These are phyloP conservation scores for Lepus oiostolus DNA, from an alignment of 2,797 vertebrate species.

Conservation along the genomic window DNA sequence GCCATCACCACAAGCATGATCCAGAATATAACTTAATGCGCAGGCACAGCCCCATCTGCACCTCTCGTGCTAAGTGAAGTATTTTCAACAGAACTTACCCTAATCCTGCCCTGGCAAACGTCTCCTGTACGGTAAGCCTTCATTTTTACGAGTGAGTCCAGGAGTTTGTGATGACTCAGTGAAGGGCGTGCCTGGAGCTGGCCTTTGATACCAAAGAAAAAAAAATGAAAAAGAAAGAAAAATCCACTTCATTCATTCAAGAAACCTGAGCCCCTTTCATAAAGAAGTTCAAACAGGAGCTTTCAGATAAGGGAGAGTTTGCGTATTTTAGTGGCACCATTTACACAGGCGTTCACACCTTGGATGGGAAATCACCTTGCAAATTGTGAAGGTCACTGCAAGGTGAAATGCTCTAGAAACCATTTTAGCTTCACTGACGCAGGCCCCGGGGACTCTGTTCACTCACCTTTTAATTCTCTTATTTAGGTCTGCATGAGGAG, in stretches of 20 bases:
- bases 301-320: neutral
- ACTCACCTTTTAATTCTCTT: neutral
- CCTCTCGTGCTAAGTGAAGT: neutral
- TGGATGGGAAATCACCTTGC: neutral
- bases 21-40: neutral
- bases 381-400: neutral
- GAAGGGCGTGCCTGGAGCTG: conserved; percentile 48
- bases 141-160: conserved; percentile 63
- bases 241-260: conserved; percentile 51
- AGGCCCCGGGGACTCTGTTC: neutral
- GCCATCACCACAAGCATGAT: neutral
- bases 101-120: neutral
- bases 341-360: neutral
- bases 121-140: neutral
- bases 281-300: conserved; percentile 3
- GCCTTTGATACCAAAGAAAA: neutral
- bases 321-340: neutral
- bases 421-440: neutral
- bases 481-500: neutral
- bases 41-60: neutral
- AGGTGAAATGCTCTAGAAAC: neutral
- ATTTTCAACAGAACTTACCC: conserved; percentile 3
- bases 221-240: neutral
- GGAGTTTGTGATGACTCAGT: conserved; percentile 60
- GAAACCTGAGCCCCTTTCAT: conserved; percentile 17